Base-by-base conservation (phyloP, 1,140 invertebrate species). In the Polyergus mexicanus region DNA sequence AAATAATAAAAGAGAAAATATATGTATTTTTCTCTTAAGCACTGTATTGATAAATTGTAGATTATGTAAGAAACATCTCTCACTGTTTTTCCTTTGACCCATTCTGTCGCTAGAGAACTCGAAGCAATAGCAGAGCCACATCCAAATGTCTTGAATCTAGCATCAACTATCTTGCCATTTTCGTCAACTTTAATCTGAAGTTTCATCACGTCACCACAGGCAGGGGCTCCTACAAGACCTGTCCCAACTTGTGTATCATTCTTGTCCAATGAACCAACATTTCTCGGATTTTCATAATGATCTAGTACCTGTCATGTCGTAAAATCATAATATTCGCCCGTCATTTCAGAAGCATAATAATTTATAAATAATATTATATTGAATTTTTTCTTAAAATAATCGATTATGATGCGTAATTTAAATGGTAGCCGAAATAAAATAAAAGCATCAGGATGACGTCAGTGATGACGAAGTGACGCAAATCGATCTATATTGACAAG, bases 201-300 rank as follows among this genome's bases (percentile, higher is more conserved):
- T 95, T 99, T 99, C 99, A 99, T 99, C 0, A 99, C 99, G 96
- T 99, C 99, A 54, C 99, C 99, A 95, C 99, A 99, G 58, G 99
- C 99, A 44, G 99, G 99, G 22, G 99, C 99, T 62, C 99, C 99
- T 35, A 99, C 99, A 19, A 99, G 95, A 0, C 99, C 99, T 38
- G 99, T 99, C 5, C 99, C 99, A 63, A 99, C 99, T 90, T 96
- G 97, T 66, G 96, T 96, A 90, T 99, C 98, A 94, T 98, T 98
- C 94, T 99, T 99, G 93, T 99, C 98, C 80, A 99, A 93, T 0
- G 99, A 98, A 0, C 99, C 99, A 91, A 99, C 99, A 96, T 99
- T 99, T 86, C 99, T 96, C 4, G 99, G 99, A 95, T 99, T 99
- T 95, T 99, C 99, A 95, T 99, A 99, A 94, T 99, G 99, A 95